phyloP scores from a whole-genome alignment of 92 coral and sea anemone species.

The Bergia puertoricense region DNA sequence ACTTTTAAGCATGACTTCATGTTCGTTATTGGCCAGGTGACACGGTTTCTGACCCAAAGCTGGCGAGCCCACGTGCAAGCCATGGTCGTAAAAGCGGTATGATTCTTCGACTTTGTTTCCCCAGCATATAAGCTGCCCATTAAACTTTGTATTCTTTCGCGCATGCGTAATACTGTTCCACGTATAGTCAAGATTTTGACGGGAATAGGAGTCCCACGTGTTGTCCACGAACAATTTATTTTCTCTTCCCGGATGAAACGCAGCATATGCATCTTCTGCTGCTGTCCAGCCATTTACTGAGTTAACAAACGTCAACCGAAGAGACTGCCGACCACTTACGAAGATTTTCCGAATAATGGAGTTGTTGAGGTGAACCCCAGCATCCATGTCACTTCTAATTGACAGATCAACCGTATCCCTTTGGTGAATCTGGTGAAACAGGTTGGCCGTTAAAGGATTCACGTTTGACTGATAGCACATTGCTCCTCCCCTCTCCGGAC shows the following conservation, averaged over 20 bases:
- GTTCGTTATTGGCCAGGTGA: constrained; percentile 83
- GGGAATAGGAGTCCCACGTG: constrained; percentile 80
- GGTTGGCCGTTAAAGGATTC: constrained; percentile 81
- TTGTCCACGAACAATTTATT: constrained; percentile 83
- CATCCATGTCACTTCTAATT: constrained; percentile 74
- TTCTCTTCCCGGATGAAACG: constrained; percentile 75
- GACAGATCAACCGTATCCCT: constrained; percentile 89
- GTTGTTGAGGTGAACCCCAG: constrained; percentile 92
- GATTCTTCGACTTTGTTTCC: constrained; percentile 76
- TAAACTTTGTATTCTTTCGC: constrained; percentile 70
- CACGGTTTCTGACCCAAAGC: constrained; percentile 84
- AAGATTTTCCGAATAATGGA: constrained; percentile 83
- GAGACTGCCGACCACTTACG: constrained; percentile 87
- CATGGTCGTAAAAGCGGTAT: constrained; percentile 94
- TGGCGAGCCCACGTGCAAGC: constrained; percentile 96
- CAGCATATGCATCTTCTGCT: constrained; percentile 95
- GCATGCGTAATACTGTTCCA: constrained; percentile 91
- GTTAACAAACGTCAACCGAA: constrained; percentile 87
- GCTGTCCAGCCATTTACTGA: constrained; percentile 84
- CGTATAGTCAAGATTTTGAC: constrained; percentile 84
- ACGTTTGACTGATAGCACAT: constrained; percentile 72
- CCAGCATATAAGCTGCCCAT: constrained; percentile 91
- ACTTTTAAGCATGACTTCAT: constrained; percentile 92
- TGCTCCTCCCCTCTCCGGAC: constrained; percentile 83
- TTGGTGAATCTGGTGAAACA: constrained; percentile 88